Percentiles rank a stretch among this genome's conserved stretches.
Conservation (phyloP, 1,140 invertebrate genomes). For the Dreissena polymorpha region DNA sequence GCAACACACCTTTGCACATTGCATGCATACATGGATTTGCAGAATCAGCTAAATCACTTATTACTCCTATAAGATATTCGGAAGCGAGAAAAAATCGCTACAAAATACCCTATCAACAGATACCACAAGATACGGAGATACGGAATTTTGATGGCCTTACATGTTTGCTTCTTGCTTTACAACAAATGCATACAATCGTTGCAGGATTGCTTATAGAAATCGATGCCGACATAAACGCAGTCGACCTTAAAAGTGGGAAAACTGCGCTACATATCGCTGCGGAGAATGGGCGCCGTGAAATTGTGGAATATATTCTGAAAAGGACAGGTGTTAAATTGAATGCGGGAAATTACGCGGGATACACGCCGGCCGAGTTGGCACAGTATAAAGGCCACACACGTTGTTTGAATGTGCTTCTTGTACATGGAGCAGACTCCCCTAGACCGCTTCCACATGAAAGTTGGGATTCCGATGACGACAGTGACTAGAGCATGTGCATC, state of each 20-base stretch:
- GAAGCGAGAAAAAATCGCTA: conserved; percentile 54
- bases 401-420: conserved; percentile 41
- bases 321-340: conserved; percentile 39
- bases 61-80: conserved; percentile 47
- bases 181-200: conserved; percentile 8
- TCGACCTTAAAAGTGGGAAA: conserved; percentile 63
- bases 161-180: conserved; percentile 79
- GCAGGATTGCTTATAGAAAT: conserved; percentile 44
- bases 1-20: conserved; percentile 88
- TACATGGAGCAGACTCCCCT: conserved; percentile 44
- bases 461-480: too few relatives aligned
- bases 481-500: too few relatives aligned
- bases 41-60: conserved; percentile 82
- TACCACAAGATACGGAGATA: conserved; percentile 82
- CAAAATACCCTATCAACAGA: conserved; percentile 79
- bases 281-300: conserved; percentile 39
- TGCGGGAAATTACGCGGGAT: conserved; percentile 52
- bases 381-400: conserved; percentile 40
- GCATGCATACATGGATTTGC: conserved; percentile 87
- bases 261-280: conserved; percentile 62
- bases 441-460: background rate
- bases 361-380: conserved; percentile 54
- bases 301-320: conserved; percentile 48
- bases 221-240: conserved; percentile 85
- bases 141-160: conserved; percentile 90